Evolutionary conservation across 2,888 invertebrate genomes (phyloP).

Genomic region (Microplitis deprimator): DNA sequence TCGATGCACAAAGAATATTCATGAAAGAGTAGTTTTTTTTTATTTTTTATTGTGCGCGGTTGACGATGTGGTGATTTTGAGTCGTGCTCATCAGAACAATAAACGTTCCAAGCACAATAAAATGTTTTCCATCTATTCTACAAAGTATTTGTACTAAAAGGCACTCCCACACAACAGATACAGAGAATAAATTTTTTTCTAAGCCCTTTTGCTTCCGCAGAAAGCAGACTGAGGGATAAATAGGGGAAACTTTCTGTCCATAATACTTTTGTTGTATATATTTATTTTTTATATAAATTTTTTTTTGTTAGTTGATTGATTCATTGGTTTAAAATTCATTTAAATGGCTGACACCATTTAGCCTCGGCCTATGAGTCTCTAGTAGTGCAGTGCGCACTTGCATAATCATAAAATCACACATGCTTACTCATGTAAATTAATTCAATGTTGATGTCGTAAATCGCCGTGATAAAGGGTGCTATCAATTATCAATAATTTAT

Average conservation of each 20-base stretch:
- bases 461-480: background rate
- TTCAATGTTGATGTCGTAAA: conserved; percentile 18
- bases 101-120: conserved; percentile 16
- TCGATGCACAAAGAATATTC: too few relatives aligned
- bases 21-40: too few relatives aligned
- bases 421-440: conserved; percentile 22
- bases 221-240: too few relatives aligned
- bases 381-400: background rate
- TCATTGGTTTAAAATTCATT: background rate
- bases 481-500: background rate
- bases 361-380: background rate
- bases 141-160: conserved; percentile 14
- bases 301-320: background rate
- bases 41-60: background rate
- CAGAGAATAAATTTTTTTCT: background rate
- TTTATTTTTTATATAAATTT: too few relatives aligned
- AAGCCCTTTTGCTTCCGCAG: background rate
- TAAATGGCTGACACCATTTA: background rate
- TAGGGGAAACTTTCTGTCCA: too few relatives aligned
- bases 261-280: too few relatives aligned
- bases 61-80: conserved; percentile 6
- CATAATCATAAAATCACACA: conserved; percentile 8
- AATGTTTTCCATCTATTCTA: background rate
- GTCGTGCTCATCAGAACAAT: conserved; percentile 26
- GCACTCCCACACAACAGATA: background rate